phyloP scores from a whole-genome alignment of 2,888 invertebrate species.

The Eremobia ochroleuca region DNA sequence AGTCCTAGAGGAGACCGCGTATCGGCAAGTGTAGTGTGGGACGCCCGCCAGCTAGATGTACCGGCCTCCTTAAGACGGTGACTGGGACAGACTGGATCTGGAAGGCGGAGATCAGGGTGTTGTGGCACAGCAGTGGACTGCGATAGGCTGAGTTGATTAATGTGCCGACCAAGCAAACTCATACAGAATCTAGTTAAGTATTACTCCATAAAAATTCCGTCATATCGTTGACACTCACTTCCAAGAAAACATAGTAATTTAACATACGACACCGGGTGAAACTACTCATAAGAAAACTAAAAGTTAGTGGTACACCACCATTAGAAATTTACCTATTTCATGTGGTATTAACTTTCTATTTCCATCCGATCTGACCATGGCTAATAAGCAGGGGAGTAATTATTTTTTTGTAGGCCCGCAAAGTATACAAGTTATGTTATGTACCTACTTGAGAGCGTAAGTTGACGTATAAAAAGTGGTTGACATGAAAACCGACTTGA shows the following conservation, averaged over 20 bases:
- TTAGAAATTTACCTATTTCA: slow-evolving; percentile 67
- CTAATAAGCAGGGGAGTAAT: slow-evolving; percentile 59
- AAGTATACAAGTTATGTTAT: slow-evolving; percentile 54
- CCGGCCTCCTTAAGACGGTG: not conserved
- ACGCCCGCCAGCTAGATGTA: not conserved
- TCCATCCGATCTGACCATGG: slow-evolving; percentile 52
- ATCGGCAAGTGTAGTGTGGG: not conserved
- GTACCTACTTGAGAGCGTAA: slow-evolving; percentile 32
- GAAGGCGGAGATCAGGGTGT: not conserved
- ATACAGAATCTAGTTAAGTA: not conserved
- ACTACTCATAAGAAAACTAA: slow-evolving; percentile 61
- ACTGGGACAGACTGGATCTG: not conserved
- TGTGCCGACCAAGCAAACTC: not conserved
- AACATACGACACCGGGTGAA: slow-evolving; percentile 56
- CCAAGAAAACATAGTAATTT: slow-evolving; percentile 50
- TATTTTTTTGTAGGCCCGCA: slow-evolving; percentile 60
- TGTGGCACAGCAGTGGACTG: not conserved
- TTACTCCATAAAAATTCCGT: slow-evolving; percentile 30
- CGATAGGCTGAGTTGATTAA: not conserved
- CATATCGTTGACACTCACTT: slow-evolving; percentile 18
- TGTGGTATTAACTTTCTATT: slow-evolving; percentile 66
- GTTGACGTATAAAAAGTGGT: slow-evolving; percentile 56
- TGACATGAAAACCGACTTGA: slow-evolving; percentile 58
- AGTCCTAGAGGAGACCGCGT: no score
- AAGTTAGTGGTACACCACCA: slow-evolving; percentile 53